A percentile compares a stretch with the other conserved stretches of the same genome.
Conservation (phyloP, 1,140 invertebrate species). For the Paralvinella palmiformis region DNA sequence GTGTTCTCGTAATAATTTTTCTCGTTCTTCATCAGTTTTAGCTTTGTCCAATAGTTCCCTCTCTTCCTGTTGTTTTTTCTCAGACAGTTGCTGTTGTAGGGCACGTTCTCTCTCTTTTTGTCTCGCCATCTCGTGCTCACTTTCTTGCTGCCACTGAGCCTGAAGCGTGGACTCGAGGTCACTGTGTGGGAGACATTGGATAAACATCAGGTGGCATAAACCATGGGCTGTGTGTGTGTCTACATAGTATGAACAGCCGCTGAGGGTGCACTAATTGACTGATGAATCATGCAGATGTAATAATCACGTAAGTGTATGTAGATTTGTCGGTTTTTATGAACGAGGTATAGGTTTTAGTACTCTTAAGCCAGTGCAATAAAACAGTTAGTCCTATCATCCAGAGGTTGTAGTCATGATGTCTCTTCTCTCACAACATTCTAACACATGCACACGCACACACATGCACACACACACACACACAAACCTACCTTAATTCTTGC, state of each 20-base stretch:
- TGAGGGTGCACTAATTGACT: too few relatives aligned
- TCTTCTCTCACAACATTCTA: not conserved
- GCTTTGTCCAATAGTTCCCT: slow-evolving; percentile 30
- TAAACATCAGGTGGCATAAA: too few relatives aligned
- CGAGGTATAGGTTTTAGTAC: too few relatives aligned
- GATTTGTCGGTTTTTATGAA: too few relatives aligned
- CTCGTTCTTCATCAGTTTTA: slow-evolving; percentile 31
- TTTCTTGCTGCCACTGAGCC: not conserved
- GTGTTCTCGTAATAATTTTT: slow-evolving; percentile 35
- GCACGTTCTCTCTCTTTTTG: slow-evolving; percentile 33
- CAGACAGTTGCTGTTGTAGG: slow-evolving; percentile 34
- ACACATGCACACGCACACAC: slow-evolving; percentile 6
- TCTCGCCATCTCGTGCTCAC: slow-evolving; percentile 19
- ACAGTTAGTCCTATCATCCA: too few relatives aligned
- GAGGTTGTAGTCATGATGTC: too few relatives aligned
- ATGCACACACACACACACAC: not conserved
- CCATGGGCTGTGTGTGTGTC: too few relatives aligned
- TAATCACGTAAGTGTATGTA: too few relatives aligned
- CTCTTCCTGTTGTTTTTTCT: slow-evolving; percentile 29
- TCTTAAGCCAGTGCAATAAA: too few relatives aligned
- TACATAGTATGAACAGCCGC: too few relatives aligned
- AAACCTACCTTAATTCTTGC: slow-evolving; percentile 32
- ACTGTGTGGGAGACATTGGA: not conserved
- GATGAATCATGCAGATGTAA: too few relatives aligned
- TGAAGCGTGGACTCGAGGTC: not conserved